phyloP scores from a whole-genome alignment of 2,888 invertebrate species.

The Lasioglossum marginatum region DNA sequence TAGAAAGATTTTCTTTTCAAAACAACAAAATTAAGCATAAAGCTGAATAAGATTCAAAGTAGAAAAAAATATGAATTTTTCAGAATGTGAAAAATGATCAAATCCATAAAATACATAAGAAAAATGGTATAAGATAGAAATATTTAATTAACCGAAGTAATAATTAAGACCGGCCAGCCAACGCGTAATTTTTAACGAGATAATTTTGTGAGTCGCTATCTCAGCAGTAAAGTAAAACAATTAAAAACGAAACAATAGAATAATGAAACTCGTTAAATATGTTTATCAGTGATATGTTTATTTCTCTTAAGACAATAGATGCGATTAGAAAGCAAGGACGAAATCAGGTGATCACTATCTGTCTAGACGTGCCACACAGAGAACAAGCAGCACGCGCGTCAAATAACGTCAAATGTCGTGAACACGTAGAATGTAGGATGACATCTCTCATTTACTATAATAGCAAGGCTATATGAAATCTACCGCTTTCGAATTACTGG shows the following conservation, averaged over 20 bases:
- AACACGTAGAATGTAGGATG: conserved; percentile 11
- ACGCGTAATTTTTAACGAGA: not conserved
- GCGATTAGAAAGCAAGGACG: not conserved
- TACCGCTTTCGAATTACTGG: not conserved
- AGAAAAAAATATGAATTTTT: not conserved
- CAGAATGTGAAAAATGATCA: not conserved
- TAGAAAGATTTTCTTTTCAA: not conserved
- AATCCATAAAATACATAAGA: not conserved
- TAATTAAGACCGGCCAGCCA: too few relatives aligned
- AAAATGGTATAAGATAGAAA: not conserved
- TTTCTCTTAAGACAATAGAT: not conserved
- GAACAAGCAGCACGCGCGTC: conserved; percentile 20
- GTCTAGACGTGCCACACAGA: conserved; percentile 11
- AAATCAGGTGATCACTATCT: not conserved
- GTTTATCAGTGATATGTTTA: not conserved
- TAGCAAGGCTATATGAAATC: not conserved
- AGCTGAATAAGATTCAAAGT: not conserved
- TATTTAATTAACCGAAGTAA: not conserved
- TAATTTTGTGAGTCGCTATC: not conserved
- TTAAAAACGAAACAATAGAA: not conserved
- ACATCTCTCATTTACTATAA: not conserved
- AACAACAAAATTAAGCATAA: not conserved
- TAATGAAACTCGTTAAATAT: not conserved
- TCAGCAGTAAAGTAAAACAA: not conserved
- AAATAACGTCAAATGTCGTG: conserved; percentile 59